These are phyloP conservation scores for Drosophila merina DNA, from an alignment of 2,888 invertebrate genomes.

Conservation along the genomic window DNA sequence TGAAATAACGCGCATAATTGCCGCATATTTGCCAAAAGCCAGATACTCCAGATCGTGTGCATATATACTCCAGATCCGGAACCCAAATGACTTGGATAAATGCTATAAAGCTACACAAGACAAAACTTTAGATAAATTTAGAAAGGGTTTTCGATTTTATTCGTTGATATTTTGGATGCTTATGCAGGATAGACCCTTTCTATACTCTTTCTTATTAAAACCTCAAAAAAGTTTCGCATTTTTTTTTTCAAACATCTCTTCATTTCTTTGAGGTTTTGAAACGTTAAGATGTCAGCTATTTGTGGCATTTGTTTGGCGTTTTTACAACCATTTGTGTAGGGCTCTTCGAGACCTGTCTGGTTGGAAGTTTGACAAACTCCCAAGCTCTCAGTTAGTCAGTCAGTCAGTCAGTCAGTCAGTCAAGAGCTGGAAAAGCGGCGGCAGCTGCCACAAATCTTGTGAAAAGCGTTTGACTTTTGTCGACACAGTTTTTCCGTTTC, in stretches of 20 bases:
- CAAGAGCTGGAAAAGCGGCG: slow-evolving; percentile 16
- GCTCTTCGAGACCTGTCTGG: slow-evolving; percentile 5
- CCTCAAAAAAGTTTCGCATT: background rate
- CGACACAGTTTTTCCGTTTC: slow-evolving; percentile 36
- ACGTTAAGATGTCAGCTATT: background rate
- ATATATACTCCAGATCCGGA: background rate
- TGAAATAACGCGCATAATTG: slow-evolving; percentile 73
- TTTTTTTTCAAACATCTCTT: background rate
- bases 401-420: slow-evolving; percentile 18
- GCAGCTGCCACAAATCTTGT: slow-evolving; percentile 37
- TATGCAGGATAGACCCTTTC: too few species aligned
- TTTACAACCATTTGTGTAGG: slow-evolving; percentile 32
- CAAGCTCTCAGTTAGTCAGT: slow-evolving; percentile 2
- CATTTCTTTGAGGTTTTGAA: background rate
- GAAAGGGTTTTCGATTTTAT: too few species aligned
- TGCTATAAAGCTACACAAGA: background rate
- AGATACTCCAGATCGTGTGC: slow-evolving; percentile 2
- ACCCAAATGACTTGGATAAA: slow-evolving; percentile 3
- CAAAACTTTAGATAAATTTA: background rate
- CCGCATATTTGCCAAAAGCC: slow-evolving; percentile 53
- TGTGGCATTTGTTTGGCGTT: slow-evolving; percentile 19
- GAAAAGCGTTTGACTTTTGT: slow-evolving; percentile 32
- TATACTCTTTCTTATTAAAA: background rate
- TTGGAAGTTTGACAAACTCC: slow-evolving; percentile 8
- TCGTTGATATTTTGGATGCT: too few species aligned